Evolutionary conservation across 2,797 vertebrate species (phyloP).

Genomic region (Darevskia mixta): DNA sequence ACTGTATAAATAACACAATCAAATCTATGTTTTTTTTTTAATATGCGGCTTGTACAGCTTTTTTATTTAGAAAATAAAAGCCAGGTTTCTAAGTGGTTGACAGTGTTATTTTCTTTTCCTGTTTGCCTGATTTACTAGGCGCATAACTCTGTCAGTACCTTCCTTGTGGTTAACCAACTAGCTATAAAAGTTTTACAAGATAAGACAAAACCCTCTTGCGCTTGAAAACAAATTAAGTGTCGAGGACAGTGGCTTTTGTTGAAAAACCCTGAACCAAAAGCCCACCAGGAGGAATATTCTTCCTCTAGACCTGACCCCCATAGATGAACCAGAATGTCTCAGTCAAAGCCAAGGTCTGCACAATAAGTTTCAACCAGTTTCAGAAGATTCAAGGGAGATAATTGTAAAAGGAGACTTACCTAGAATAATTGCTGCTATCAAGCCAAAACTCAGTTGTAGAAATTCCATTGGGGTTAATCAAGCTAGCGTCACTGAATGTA

Average conservation of each 20-base stretch:
- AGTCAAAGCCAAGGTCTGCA: neutral
- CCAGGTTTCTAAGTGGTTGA: neutral
- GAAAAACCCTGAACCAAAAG: neutral
- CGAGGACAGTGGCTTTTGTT: neutral
- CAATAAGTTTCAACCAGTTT: neutral
- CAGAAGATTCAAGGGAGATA: neutral
- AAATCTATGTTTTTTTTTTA: neutral
- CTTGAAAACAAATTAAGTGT: neutral
- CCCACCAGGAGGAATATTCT: neutral
- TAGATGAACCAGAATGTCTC: neutral
- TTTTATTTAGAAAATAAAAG: slow-evolving; percentile 36
- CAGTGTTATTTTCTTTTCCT: neutral
- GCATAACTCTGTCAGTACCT: neutral
- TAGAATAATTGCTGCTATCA: neutral
- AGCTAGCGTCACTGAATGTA: neutral
- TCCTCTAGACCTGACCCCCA: neutral
- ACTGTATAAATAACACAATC: slow-evolving; percentile 19
- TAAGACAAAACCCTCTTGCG: neutral
- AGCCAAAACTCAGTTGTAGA: neutral
- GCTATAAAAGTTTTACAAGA: neutral
- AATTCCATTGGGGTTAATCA: neutral
- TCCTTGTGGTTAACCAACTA: neutral
- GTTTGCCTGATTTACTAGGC: neutral
- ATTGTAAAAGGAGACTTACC: neutral
- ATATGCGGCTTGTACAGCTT: slow-evolving; percentile 5